These are phyloP conservation scores for Oscheius sp. DNA, from an alignment of 2,888 invertebrate genomes.

Conservation along the genomic window DNA sequence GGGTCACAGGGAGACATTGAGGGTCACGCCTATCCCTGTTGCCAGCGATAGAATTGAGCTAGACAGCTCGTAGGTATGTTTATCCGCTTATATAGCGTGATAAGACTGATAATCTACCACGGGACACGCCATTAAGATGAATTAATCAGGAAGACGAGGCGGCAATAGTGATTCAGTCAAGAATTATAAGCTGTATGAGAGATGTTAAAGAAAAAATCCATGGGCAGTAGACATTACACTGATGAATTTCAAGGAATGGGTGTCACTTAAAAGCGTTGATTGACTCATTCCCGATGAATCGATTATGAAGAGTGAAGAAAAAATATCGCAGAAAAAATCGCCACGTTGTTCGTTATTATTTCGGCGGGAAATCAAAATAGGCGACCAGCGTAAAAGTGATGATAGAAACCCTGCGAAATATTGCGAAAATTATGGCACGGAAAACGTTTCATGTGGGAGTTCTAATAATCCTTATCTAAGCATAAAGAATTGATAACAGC, in stretches of 20 bases:
- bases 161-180: neutral
- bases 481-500: too few species aligned
- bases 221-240: neutral
- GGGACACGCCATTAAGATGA: neutral
- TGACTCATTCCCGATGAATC: too few species aligned
- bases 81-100: constrained; percentile 22
- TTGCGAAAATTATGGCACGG: too few species aligned
- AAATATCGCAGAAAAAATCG: too few species aligned
- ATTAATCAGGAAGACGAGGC: neutral
- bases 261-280: neutral
- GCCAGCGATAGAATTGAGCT: neutral
- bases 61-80: neutral
- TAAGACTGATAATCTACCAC: constrained; percentile 11
- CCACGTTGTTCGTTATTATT: too few species aligned
- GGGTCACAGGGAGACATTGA: constrained; percentile 20
- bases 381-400: too few species aligned
- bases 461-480: too few species aligned
- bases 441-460: too few species aligned
- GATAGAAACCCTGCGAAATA: too few species aligned
- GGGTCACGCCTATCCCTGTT: neutral
- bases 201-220: neutral
- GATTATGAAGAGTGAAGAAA: too few species aligned
- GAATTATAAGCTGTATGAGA: too few species aligned
- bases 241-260: neutral
- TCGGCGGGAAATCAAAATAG: too few species aligned